A percentile compares a stretch with the other conserved stretches of the same genome.
These are phyloP conservation scores for Oncopodura yosiiana DNA, from an alignment of 1,140 invertebrate genomes.

Conservation along the genomic window DNA sequence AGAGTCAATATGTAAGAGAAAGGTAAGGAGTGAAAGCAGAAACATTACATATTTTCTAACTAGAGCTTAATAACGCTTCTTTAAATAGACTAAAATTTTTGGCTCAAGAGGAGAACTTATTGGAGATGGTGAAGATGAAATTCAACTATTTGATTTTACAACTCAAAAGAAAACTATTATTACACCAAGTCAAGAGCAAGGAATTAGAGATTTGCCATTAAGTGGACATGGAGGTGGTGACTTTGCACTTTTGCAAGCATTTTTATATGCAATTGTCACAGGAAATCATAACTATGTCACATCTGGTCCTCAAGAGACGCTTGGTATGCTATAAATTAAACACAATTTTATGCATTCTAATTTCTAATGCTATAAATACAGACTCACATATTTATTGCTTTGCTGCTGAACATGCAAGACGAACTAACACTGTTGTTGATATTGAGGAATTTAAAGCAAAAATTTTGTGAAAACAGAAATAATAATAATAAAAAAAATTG, in stretches of 20 bases:
- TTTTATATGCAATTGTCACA: conserved; percentile 38
- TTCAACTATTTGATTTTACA: conserved; percentile 36
- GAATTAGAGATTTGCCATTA: background rate
- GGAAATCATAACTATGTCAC: conserved; percentile 27
- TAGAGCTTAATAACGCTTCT: background rate
- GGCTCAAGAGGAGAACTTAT: conserved; percentile 33
- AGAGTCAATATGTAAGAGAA: conserved; percentile 39
- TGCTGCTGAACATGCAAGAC: conserved; percentile 31
- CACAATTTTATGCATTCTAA: background rate
- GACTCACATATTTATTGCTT: conserved; percentile 35
- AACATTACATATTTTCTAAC: background rate
- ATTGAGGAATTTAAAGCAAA: conserved; percentile 26
- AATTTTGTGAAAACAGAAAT: background rate
- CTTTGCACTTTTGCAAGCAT: conserved; percentile 39
- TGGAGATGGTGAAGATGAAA: conserved; percentile 31
- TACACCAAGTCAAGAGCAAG: conserved; percentile 23
- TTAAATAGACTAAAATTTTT: conserved; percentile 26
- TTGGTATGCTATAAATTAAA: conserved; percentile 18
- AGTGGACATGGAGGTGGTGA: conserved; percentile 42
- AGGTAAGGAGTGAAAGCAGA: conserved; percentile 21
- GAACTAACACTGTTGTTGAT: conserved; percentile 17
- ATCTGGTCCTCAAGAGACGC: conserved; percentile 31
- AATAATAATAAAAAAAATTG: too few relatives aligned
- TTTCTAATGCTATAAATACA: conserved; percentile 2
- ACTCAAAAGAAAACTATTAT: conserved; percentile 23